phyloP scores from a whole-genome alignment of 2,113 vertebrate genomes.

The Saccopteryx leptura region DNA sequence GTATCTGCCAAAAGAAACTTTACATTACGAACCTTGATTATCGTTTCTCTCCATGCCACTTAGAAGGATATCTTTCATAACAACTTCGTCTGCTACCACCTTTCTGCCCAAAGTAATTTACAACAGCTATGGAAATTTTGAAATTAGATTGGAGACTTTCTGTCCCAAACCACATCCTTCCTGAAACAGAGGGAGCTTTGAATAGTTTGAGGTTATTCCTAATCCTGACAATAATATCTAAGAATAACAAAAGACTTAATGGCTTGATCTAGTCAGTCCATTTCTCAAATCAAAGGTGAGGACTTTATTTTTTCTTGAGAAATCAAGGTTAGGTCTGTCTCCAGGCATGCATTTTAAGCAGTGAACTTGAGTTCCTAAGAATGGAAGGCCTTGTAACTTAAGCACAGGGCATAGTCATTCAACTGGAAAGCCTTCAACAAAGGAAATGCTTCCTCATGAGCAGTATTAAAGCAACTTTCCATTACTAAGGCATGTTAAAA shows the following conservation, averaged over 20 bases:
- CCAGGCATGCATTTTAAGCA: conserved; percentile 50
- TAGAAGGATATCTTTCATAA: conserved; percentile 72
- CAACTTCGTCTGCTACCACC: conserved; percentile 59
- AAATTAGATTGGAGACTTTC: conserved; percentile 72
- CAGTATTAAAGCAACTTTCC: conserved; percentile 61
- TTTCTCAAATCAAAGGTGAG: conserved; percentile 66
- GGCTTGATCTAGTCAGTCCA: conserved; percentile 31
- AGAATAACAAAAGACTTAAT: conserved; percentile 58
- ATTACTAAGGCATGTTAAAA: conserved; percentile 60
- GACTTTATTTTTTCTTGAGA: conserved; percentile 34
- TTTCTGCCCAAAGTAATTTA: conserved; percentile 75
- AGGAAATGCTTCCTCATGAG: conserved; percentile 53
- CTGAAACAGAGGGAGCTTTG: conserved; percentile 9
- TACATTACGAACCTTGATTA: conserved; percentile 69
- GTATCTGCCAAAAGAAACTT: conserved; percentile 66
- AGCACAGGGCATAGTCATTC: conserved; percentile 43
- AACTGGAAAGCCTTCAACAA: conserved; percentile 75
- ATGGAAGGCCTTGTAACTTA: conserved; percentile 55
- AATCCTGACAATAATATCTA: conserved; percentile 61
- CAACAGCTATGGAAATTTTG: conserved; percentile 73
- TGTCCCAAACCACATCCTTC: conserved; percentile 75
- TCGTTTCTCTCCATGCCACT: conserved; percentile 68
- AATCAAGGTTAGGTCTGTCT: conserved; percentile 49
- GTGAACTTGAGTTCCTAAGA: conserved; percentile 59
- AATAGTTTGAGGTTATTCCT: conserved; percentile 49